These are phyloP conservation scores for Scaptomyza reducta DNA, from an alignment of 2,888 invertebrate species.

Conservation along the genomic window DNA sequence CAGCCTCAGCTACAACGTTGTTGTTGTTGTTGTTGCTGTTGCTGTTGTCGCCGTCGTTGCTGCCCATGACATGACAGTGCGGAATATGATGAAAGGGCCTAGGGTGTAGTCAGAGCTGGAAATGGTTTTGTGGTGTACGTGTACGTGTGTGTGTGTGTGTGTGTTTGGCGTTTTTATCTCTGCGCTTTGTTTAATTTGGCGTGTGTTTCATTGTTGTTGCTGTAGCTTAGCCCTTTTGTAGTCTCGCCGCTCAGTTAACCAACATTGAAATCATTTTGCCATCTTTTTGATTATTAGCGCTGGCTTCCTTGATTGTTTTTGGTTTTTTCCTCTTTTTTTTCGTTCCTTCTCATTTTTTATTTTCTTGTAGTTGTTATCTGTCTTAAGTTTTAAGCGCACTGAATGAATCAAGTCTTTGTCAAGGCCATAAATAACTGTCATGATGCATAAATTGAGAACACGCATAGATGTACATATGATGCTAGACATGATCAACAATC, in stretches of 20 bases:
- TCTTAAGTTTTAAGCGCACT: slow-evolving; percentile 48
- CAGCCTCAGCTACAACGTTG: slow-evolving; percentile 22
- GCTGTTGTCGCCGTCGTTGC: slow-evolving; percentile 48
- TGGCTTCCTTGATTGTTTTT: slow-evolving; percentile 52
- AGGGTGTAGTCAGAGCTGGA: slow-evolving; percentile 48
- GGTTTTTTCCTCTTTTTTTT: slow-evolving; percentile 1
- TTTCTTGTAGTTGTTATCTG: slow-evolving; percentile 41
- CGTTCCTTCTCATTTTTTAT: slow-evolving; percentile 13
- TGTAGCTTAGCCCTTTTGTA: slow-evolving; percentile 69
- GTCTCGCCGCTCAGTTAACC: slow-evolving; percentile 77
- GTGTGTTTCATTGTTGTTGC: slow-evolving; percentile 54
- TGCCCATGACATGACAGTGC: slow-evolving; percentile 78
- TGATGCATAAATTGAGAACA: slow-evolving; percentile 45
- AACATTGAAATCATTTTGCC: slow-evolving; percentile 79
- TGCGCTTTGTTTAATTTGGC: slow-evolving; percentile 77
- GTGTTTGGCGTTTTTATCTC: slow-evolving; percentile 52
- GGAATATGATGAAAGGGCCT: slow-evolving; percentile 81
- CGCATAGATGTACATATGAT: neutral
- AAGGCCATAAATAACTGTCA: slow-evolving; percentile 69
- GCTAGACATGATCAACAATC: slow-evolving; percentile 4
- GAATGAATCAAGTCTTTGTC: slow-evolving; percentile 64
- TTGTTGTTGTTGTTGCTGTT: slow-evolving; percentile 23
- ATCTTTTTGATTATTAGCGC: slow-evolving; percentile 76
- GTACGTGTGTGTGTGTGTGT: slow-evolving; percentile 42
- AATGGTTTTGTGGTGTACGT: slow-evolving; percentile 34